Conservation (phyloP, 2,797 vertebrate species). For the Rhinophrynus dorsalis region DNA sequence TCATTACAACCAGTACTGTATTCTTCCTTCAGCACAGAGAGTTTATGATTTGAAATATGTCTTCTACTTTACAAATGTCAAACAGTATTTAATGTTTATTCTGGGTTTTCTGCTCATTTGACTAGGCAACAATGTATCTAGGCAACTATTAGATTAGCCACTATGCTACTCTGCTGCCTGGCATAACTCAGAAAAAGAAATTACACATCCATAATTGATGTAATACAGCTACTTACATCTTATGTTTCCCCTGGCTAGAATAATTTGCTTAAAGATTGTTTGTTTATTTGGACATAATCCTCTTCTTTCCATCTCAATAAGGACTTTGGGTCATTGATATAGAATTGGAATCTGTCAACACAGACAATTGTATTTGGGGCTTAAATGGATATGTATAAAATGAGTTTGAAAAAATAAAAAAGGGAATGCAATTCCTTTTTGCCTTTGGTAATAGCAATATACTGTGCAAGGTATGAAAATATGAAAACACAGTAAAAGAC, state of each 20-base stretch:
- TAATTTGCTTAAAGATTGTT: neutral
- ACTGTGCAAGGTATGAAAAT: neutral
- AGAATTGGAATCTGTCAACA: slow-evolving; percentile 35
- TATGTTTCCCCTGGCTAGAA: slow-evolving; percentile 27
- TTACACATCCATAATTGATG: slow-evolving; percentile 50
- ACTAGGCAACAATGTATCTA: slow-evolving; percentile 51
- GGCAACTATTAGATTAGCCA: slow-evolving; percentile 52
- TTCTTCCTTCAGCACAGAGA: neutral
- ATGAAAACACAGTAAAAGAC: neutral
- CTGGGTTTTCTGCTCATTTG: slow-evolving; percentile 8
- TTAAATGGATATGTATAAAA: slow-evolving; percentile 39
- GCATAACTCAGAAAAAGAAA: slow-evolving; percentile 47
- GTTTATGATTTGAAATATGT: slow-evolving; percentile 33
- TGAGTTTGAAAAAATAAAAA: slow-evolving; percentile 1
- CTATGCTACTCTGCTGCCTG: neutral
- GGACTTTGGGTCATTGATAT: slow-evolving; percentile 33
- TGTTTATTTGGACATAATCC: slow-evolving; percentile 32
- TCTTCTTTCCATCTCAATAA: neutral
- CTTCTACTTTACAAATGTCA: slow-evolving; percentile 32
- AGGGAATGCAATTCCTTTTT: slow-evolving; percentile 15
- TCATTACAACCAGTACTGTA: slow-evolving; percentile 11
- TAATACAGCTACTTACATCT: slow-evolving; percentile 41
- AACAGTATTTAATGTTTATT: slow-evolving; percentile 28
- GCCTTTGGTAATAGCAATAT: neutral
- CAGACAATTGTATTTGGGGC: slow-evolving; percentile 30